phyloP scores from a whole-genome alignment of 2,113 vertebrate species.

The Melanostigma gelatinosum region DNA sequence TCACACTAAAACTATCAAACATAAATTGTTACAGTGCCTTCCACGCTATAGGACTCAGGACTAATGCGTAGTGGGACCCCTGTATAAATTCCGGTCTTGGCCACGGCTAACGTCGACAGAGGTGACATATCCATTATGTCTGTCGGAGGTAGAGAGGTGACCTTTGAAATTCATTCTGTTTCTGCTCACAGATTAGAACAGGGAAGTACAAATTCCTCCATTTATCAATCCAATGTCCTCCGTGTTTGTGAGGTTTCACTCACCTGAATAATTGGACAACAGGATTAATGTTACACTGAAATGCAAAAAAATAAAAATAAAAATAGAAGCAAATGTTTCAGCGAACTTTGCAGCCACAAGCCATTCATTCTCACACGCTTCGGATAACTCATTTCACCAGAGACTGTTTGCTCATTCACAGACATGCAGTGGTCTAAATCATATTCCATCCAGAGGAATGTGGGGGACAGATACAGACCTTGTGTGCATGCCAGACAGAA shows the following conservation, averaged over 20 bases:
- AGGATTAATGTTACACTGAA: slow-evolving; percentile 30
- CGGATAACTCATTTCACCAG: slow-evolving; percentile 17
- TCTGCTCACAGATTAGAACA: slow-evolving; percentile 52
- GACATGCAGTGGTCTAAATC: slow-evolving; percentile 35
- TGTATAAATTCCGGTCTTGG: slow-evolving; percentile 23
- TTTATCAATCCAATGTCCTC: slow-evolving; percentile 51
- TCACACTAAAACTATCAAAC: slow-evolving; percentile 25
- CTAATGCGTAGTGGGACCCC: slow-evolving; percentile 20
- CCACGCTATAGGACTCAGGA: slow-evolving; percentile 38
- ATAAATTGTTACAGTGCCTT: slow-evolving; percentile 24
- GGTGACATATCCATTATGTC: slow-evolving; percentile 68
- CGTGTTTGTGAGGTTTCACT: slow-evolving; percentile 23
- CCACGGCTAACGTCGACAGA: slow-evolving; percentile 27
- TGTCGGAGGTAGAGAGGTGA: slow-evolving; percentile 57
- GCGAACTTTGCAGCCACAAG: background rate
- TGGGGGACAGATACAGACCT: slow-evolving; percentile 25
- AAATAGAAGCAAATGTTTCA: background rate
- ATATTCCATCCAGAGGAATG: slow-evolving; percentile 34
- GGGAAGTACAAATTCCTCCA: slow-evolving; percentile 32
- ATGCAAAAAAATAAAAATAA: background rate
- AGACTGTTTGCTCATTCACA: slow-evolving; percentile 22
- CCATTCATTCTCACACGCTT: slow-evolving; percentile 2
- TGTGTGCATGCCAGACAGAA: slow-evolving; percentile 47
- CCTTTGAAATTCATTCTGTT: slow-evolving; percentile 67
- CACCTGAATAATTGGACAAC: slow-evolving; percentile 32